Evolutionary conservation across 2,888 invertebrate genomes (phyloP), one percentile per base, ranked within the genome.

Genomic region (Acanthoscelides obtectus): DNA sequence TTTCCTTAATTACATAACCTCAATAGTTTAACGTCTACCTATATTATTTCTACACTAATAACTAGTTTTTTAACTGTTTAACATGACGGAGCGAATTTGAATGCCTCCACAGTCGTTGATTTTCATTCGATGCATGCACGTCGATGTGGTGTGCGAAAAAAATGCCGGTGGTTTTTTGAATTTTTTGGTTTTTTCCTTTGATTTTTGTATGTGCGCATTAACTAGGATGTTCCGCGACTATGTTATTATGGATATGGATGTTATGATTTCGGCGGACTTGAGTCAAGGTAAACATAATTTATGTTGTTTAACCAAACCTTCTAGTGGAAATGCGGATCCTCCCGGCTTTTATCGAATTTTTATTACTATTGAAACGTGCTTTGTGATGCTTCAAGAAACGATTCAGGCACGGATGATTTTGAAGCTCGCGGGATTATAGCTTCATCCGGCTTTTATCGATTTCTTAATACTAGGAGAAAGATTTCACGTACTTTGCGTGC

Each of bases 161-260:
- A 45, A 45, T 45, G 45, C 45, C 45, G 45, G 45, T 45, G 45
- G 17, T 12, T 45, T 45, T 45, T 45, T 45, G 45, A 45, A n/a
- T n/a, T n/a, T n/a, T n/a, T n/a, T n/a, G n/a, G n/a, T n/a, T n/a
- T n/a, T n/a, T n/a, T n/a, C n/a, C n/a, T n/a, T n/a, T n/a, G n/a
- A n/a, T n/a, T n/a, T n/a, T 71, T 71, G n/a, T 65, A 69, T 66
- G 69, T 66, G 66, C 66, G 20, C 66, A 66, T 22, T 5, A 20
- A 21, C 22, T 66, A 21, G 2, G 20, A 80, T 80, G 80, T 80
- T 78, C 75, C 78, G 80, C 74, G 80, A 80, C 72, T 80, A 80
- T 73, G 77, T 80, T 72, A 76, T 78, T 69, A 80, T 80, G 80
- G 80, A 80, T 74, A 77, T 80, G 76, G 76, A 77, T 69, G 73